Evolutionary conservation across 1,140 invertebrate species (phyloP).

Genomic region (Bombus sylvicola): DNA sequence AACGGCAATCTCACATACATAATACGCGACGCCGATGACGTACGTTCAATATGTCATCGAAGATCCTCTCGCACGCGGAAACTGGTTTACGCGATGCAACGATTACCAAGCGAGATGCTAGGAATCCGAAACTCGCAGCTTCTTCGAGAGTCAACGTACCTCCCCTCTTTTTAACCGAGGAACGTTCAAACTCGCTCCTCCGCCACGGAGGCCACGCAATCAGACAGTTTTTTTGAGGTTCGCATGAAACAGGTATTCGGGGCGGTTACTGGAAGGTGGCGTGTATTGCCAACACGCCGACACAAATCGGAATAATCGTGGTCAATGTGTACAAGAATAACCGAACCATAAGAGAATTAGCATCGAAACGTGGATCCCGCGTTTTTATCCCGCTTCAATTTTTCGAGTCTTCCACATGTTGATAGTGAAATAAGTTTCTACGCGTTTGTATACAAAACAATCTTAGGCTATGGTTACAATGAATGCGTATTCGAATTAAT

Average conservation of each 20-base stretch:
- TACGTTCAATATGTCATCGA: slow-evolving; percentile 30
- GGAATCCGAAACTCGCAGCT: slow-evolving; percentile 65
- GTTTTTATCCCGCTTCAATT: background rate
- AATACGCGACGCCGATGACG: background rate
- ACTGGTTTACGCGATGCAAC: slow-evolving; percentile 56
- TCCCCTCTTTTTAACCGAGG: slow-evolving; percentile 20
- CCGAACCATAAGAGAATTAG: slow-evolving; percentile 7
- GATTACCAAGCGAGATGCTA: slow-evolving; percentile 39
- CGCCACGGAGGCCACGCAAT: slow-evolving; percentile 50
- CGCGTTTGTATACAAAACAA: background rate
- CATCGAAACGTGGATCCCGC: background rate
- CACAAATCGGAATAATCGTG: slow-evolving; percentile 10
- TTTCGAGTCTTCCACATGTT: background rate
- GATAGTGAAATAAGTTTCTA: background rate
- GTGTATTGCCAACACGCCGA: slow-evolving; percentile 37
- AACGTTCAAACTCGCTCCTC: slow-evolving; percentile 38
- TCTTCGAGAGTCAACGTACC: slow-evolving; percentile 61
- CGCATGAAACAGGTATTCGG: slow-evolving; percentile 65
- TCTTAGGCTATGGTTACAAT: background rate
- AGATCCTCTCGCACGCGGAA: slow-evolving; percentile 24
- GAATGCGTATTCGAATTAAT: no score
- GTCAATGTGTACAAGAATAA: slow-evolving; percentile 42
- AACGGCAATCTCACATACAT: background rate
- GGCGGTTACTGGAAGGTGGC: slow-evolving; percentile 33
- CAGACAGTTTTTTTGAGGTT: slow-evolving; percentile 57